phyloP scores from a whole-genome alignment of 2,797 vertebrate genomes.

The Enteromius mattozi region DNA sequence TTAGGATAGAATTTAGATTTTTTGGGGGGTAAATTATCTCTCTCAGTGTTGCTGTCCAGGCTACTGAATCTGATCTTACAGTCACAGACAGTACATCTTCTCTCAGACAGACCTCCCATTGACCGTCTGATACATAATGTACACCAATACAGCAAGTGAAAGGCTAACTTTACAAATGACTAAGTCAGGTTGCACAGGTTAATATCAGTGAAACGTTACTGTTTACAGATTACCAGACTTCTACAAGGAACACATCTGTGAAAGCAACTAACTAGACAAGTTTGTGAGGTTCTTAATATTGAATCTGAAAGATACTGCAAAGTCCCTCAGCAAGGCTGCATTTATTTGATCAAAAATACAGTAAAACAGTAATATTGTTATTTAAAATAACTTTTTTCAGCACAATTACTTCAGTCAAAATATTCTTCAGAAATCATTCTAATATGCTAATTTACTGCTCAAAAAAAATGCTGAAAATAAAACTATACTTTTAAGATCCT shows the following conservation, averaged over 20 bases:
- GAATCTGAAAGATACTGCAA: neutral
- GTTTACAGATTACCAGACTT: neutral
- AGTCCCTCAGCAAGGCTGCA: neutral
- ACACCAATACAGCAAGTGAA: neutral
- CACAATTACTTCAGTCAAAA: neutral
- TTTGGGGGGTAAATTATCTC: neutral
- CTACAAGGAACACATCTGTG: neutral
- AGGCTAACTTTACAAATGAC: neutral
- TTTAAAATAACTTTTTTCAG: neutral
- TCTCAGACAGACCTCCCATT: slow-evolving; percentile 29
- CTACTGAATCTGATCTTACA: slow-evolving; percentile 41
- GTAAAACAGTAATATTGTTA: neutral
- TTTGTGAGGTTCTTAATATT: neutral
- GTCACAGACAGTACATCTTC: slow-evolving; percentile 36
- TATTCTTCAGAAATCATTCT: neutral
- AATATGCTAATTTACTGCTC: neutral
- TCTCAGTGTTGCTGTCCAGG: neutral
- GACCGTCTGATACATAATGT: slow-evolving; percentile 42
- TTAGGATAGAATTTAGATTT: neutral
- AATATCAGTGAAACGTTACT: neutral
- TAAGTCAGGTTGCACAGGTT: neutral
- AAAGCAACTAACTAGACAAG: neutral
- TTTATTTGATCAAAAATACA: neutral
- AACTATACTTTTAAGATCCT: neutral
- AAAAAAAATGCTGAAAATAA: neutral